Evolutionary conservation across 2,888 invertebrate species (phyloP).

Genomic region (Stratiomys singularior): DNA sequence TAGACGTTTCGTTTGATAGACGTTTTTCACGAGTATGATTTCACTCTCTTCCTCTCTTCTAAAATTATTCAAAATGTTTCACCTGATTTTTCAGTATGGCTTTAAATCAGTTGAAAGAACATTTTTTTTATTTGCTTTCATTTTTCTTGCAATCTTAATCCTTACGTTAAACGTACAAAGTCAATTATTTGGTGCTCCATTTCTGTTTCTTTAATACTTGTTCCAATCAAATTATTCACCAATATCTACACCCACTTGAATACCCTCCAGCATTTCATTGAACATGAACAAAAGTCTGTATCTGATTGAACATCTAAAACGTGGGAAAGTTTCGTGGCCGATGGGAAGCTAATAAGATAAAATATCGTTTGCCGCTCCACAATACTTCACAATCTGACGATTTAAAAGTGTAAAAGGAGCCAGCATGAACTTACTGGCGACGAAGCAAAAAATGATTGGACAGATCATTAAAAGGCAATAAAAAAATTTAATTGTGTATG

Average conservation of each 20-base stretch:
- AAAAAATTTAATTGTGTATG: slow-evolving; percentile 17
- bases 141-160: background rate
- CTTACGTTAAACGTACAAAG: background rate
- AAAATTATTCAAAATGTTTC: too few species aligned
- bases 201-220: background rate
- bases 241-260: background rate
- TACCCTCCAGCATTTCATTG: background rate
- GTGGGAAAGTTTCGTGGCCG: slow-evolving; percentile 8
- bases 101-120: too few species aligned
- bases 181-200: slow-evolving; percentile 13
- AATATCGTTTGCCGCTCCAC: background rate
- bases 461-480: slow-evolving; percentile 32
- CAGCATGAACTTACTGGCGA: background rate
- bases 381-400: background rate
- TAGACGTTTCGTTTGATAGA: too few species aligned
- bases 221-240: slow-evolving; percentile 6
- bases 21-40: too few species aligned
- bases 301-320: slow-evolving; percentile 13
- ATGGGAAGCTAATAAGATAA: slow-evolving; percentile 17
- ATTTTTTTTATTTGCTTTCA: too few species aligned
- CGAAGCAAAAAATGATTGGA: background rate
- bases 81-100: too few species aligned
- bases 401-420: background rate
- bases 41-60: too few species aligned
- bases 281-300: background rate